These are phyloP conservation scores for Tipula confusa DNA, from an alignment of 2,888 invertebrate genomes.

Conservation along the genomic window DNA sequence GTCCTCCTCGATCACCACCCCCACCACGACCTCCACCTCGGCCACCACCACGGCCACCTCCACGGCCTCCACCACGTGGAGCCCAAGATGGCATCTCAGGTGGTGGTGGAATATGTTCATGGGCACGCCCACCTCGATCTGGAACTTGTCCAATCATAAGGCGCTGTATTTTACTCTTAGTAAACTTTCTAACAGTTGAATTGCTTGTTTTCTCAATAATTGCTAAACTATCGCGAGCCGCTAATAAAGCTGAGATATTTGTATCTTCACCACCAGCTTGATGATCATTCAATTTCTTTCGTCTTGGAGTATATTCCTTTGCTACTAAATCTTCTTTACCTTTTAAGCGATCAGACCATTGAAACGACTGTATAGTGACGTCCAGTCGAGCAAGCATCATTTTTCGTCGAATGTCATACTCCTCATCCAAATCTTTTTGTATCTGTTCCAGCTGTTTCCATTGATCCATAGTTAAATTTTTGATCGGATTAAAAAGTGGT, in stretches of 20 bases:
- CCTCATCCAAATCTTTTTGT: conserved; percentile 70
- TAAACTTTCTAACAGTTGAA: conserved; percentile 78
- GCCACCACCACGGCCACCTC: conserved; percentile 50
- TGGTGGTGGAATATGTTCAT: conserved; percentile 87
- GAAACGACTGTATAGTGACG: conserved; percentile 94
- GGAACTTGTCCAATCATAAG: conserved; percentile 91
- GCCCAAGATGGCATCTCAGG: conserved; percentile 98
- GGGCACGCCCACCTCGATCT: conserved; percentile 89
- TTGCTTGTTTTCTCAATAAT: conserved; percentile 90
- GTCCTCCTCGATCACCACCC: conserved; percentile 42
- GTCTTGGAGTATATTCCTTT: conserved; percentile 54
- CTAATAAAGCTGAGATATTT: conserved; percentile 72
- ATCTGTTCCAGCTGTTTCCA: conserved; percentile 71
- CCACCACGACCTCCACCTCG: conserved; percentile 43
- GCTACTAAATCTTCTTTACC: conserved; percentile 67
- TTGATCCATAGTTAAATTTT: conserved; percentile 69
- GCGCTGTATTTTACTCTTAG: conserved; percentile 77
- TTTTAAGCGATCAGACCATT: conserved; percentile 83
- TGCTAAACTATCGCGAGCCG: conserved; percentile 77
- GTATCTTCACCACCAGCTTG: conserved; percentile 51
- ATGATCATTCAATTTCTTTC: conserved; percentile 44
- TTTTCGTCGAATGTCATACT: conserved; percentile 78
- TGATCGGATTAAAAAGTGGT: conserved; percentile 65
- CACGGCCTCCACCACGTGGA: conserved; percentile 53
- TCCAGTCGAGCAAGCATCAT: conserved; percentile 88